phyloP scores from a whole-genome alignment of 2,113 vertebrate species.

The Irena cyanogastra region DNA sequence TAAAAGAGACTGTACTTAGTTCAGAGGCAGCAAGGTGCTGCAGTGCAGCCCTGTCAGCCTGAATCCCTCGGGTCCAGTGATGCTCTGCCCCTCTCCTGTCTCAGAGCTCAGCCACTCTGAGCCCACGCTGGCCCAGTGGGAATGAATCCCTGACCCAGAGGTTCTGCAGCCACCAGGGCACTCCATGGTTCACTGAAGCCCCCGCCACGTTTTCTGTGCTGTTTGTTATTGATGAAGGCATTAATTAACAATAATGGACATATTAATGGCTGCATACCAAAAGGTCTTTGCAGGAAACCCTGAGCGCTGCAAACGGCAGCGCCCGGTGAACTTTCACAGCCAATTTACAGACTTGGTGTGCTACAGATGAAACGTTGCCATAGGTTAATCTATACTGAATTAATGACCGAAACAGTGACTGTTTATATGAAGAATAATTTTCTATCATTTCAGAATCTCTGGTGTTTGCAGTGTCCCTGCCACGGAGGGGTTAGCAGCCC shows the following conservation, averaged over 20 bases:
- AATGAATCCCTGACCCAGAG: neutral
- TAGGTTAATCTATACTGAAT: neutral
- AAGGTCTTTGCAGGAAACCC: neutral
- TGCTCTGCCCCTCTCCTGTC: neutral
- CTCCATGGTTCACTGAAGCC: neutral
- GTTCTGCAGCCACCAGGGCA: neutral
- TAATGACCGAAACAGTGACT: neutral
- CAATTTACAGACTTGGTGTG: neutral
- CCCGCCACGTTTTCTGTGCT: slow-evolving; percentile 19
- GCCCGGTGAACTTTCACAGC: neutral
- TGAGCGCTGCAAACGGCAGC: neutral
- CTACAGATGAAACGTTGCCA: slow-evolving; percentile 20
- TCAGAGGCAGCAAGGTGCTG: neutral
- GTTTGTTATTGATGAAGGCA: slow-evolving; percentile 15
- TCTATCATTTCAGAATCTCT: neutral
- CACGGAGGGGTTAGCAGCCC: neutral
- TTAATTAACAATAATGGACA: slow-evolving; percentile 2
- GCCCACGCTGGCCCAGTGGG: too few species aligned
- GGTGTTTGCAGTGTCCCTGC: neutral
- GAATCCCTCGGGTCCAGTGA: neutral
- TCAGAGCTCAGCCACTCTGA: neutral
- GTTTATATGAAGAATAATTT: neutral
- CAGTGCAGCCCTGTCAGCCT: neutral
- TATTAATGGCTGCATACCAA: neutral
- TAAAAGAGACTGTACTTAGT: neutral